Base-by-base conservation (phyloP, 2,113 vertebrate species). In the Nannospalax galili region DNA sequence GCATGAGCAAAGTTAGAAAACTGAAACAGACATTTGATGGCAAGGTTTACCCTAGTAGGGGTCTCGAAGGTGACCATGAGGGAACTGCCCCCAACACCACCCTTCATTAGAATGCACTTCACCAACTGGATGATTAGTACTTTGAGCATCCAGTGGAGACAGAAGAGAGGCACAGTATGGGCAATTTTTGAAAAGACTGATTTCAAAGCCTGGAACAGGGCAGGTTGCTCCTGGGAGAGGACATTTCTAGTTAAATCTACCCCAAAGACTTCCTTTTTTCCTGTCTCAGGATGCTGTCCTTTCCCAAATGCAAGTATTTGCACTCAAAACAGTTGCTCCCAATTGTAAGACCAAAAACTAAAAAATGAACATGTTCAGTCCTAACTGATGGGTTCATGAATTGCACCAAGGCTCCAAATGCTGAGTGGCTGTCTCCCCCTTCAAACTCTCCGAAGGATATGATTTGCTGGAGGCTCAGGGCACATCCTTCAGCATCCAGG, bases 171-270 rank as follows among this genome's bases (percentile, higher is more conserved):
- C 11, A n/a, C 24, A 73, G 40, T 19, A 9, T 70, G 37, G 32
- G 81, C 42, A 88, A 40, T 17, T 78, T 82, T 86, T 94, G 86
- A 8, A 52, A 85, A 92, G n/a, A 48, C 1, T 78, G 45, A 88
- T 65, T 88, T 81, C 74, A 82, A 88, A 94, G 67, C 72, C 90
- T 93, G 80, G 69, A 74, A 62, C 52, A 42, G 5, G 58, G 8
- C 78, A 26, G 48, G 69, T 28, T 73, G n/a, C 65, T 84, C 15
- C 19, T 19, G 20, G 82, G 32, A 45, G 35, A 70, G 15, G n/a
- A 22, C 30, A 11, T 85, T 70, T 77, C 26, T 64, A 40, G n/a
- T 16, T 17, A 11, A 16, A 4, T 42, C 22, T n/a, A 48, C 40
- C 77, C 32, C 45, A 42, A 94, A 95, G 22, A 24, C 22, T 79